phyloP scores from a whole-genome alignment of 2,888 invertebrate genomes.

The Ophonus ardosiacus region DNA sequence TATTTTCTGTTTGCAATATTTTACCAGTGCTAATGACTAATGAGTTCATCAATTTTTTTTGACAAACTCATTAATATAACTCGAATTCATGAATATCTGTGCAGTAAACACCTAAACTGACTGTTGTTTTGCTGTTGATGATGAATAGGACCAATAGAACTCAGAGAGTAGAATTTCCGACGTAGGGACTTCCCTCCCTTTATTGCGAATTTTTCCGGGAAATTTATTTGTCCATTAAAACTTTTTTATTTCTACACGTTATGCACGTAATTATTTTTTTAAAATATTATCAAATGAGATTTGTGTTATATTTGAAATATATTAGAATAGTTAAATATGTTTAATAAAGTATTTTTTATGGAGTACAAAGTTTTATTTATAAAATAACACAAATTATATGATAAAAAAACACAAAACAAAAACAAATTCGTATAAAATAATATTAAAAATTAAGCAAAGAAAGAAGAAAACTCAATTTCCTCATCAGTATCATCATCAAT shows the following conservation, averaged over 20 bases:
- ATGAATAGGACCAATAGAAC: no score
- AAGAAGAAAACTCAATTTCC: not conserved
- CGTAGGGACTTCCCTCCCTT: no score
- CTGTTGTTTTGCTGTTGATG: not conserved
- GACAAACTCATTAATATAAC: not conserved
- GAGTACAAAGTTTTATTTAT: not conserved
- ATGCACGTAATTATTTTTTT: no score
- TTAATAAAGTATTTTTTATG: not conserved
- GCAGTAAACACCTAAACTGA: not conserved
- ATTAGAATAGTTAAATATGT: not conserved
- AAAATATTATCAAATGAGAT: no score
- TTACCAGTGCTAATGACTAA: not conserved
- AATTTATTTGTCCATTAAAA: no score
- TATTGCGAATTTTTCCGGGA: no score
- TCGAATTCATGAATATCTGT: no score
- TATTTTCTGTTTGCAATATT: not conserved
- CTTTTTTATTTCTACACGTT: no score
- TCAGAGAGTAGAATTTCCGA: no score
- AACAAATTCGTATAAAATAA: not conserved
- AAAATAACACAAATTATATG: constrained; percentile 1
- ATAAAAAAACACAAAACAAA: constrained; percentile 10
- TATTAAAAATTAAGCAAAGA: not conserved
- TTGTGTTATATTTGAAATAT: no score
- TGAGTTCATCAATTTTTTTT: not conserved
- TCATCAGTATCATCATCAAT: no score